phyloP scores from a whole-genome alignment of 2,888 invertebrate genomes.

The Amblyjoppa fuscipennis region DNA sequence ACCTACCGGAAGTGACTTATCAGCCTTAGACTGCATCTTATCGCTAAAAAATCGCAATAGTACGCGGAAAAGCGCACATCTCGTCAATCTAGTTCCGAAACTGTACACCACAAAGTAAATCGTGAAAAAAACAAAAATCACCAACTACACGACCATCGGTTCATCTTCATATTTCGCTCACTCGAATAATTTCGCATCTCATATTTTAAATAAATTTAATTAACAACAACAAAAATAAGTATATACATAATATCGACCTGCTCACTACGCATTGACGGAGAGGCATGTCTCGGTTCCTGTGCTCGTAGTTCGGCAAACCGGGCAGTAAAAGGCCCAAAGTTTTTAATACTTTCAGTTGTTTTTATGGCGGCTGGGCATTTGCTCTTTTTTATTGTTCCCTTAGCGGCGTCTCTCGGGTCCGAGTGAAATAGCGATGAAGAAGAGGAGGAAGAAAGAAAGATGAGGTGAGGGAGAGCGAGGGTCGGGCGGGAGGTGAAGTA shows the following conservation, averaged over 20 bases:
- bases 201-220: neutral
- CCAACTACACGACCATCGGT: neutral
- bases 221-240: constrained; percentile 8
- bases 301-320: constrained; percentile 53
- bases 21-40: neutral
- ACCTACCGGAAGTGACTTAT: neutral
- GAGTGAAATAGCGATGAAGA: constrained; percentile 50
- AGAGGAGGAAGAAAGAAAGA: constrained; percentile 54
- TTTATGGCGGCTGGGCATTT: constrained; percentile 83
- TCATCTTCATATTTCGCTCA: neutral
- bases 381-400: constrained; percentile 80
- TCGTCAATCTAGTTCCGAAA: neutral
- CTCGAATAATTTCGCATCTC: neutral
- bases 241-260: constrained; percentile 41
- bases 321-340: constrained; percentile 84
- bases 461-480: constrained; percentile 39
- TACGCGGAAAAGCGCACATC: neutral
- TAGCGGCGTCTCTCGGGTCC: constrained; percentile 71
- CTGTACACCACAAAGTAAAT: neutral
- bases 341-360: constrained; percentile 85
- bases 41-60: neutral
- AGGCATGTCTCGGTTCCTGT: constrained; percentile 44
- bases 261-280: constrained; percentile 43
- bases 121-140: neutral
- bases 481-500: neutral